Evolutionary conservation across 2,888 invertebrate genomes (phyloP).

Genomic region (Plagodis dolabraria): DNA sequence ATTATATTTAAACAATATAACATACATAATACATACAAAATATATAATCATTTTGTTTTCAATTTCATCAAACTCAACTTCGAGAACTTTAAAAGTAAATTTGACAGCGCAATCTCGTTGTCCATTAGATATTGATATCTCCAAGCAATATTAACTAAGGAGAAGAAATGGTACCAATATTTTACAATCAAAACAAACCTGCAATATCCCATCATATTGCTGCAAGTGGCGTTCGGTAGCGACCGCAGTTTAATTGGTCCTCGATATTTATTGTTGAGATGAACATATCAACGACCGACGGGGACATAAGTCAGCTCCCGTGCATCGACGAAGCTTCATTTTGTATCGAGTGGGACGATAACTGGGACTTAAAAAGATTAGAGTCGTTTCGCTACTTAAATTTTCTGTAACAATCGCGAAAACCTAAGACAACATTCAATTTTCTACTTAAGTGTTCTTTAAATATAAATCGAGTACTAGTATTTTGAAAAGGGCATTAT

Average conservation of each 20-base stretch:
- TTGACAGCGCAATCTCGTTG: no score
- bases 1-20: no score
- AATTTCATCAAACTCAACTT: no score
- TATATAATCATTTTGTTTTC: no score
- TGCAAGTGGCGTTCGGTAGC: constrained; percentile 46
- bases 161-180: constrained; percentile 1
- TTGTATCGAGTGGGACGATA: constrained; percentile 80
- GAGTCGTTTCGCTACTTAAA: constrained; percentile 16
- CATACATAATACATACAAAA: no score
- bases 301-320: constrained; percentile 82
- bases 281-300: constrained; percentile 75
- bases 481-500: no score
- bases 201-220: constrained; percentile 29
- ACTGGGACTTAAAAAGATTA: constrained; percentile 58
- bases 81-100: no score
- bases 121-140: no score
- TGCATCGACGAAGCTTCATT: constrained; percentile 78
- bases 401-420: no score
- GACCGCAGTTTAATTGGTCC: constrained; percentile 74
- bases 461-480: no score
- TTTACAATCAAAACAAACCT: constrained; percentile 29
- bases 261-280: constrained; percentile 82
- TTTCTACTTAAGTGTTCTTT: no score
- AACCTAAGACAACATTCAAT: no score
- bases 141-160: neutral